phyloP scores from a whole-genome alignment of 2,888 invertebrate species.

The Psylliodes chrysocephalus region DNA sequence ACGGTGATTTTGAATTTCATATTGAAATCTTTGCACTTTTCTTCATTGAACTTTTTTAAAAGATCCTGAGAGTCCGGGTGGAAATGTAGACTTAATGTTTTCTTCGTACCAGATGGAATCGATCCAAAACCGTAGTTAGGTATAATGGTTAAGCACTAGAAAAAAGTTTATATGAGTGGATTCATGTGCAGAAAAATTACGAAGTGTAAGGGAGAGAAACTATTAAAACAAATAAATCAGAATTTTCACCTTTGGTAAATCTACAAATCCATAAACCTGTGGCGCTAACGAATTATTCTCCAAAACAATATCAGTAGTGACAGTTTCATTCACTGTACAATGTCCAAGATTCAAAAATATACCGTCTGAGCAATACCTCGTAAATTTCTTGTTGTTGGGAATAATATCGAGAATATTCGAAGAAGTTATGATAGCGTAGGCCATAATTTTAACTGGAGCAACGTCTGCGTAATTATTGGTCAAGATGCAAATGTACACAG shows the following conservation, averaged over 20 bases:
- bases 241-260: conserved; percentile 45
- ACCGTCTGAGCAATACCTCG: conserved; percentile 32
- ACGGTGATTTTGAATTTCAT: conserved; percentile 12
- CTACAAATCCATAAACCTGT: conserved; percentile 47
- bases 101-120: conserved; percentile 39
- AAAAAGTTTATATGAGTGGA: background rate
- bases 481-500: conserved; percentile 37
- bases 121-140: conserved; percentile 48
- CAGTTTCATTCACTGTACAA: conserved; percentile 45
- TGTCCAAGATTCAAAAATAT: conserved; percentile 44
- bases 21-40: conserved; percentile 20
- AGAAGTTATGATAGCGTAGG: conserved; percentile 44
- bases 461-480: conserved; percentile 41
- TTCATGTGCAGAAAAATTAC: background rate
- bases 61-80: conserved; percentile 44
- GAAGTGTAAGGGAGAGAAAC: too few species aligned
- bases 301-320: conserved; percentile 41
- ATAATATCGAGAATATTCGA: conserved; percentile 37
- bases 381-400: conserved; percentile 9
- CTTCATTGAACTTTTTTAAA: conserved; percentile 34
- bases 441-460: conserved; percentile 40
- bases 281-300: conserved; percentile 39
- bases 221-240: background rate
- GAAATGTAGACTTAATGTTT: conserved; percentile 36
- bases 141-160: conserved; percentile 43